Base-by-base conservation (phyloP, 2,888 invertebrate genomes). In the Cataglyphis cursor region DNA sequence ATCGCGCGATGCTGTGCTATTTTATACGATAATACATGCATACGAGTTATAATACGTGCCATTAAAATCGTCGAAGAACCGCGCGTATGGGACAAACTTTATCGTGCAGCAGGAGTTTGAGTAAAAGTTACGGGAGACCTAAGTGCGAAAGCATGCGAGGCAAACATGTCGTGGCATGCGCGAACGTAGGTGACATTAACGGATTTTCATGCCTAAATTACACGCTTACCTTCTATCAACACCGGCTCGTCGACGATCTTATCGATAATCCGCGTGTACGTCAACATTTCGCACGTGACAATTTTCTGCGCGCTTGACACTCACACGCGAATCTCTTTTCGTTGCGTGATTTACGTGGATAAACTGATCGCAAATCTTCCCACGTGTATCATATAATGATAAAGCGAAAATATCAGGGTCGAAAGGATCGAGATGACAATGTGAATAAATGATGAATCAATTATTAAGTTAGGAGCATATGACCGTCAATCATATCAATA, bases 181-280 rank as follows among this genome's bases (percentile, higher is more conserved):
- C 15, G 18, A 62, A 48, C n/a, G 8, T 28, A 62, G 4, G 21
- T 21, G 21, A 21, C 18, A 73, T 78, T 76, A 76, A 41, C 31
- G 31, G 28, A 57, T 76, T 68, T 24, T 80, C 44, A 44, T 44
- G 59, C 35, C 12, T 78, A 78, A 41, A 41, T 73, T 51, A 51
- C 31, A 74, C 59, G 78, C 78, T 80, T 80, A 80, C 78, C 78
- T 80, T 24, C 24, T 4, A 5, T 68, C 10, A 3, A n/a, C 12
- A 31, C 35, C 35, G 21, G 9, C 21, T 15, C 48, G 8, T 44
- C 44, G 44, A 41, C 31, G 31, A 70, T 78, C 41, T 41, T 70
- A 62, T 44, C 18, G 8, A 54, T 10, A 35, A 51, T 21, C 6
- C 8, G 24, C 28, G 15, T 31, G 21, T 28, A n/a, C 12, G 24